Percentiles rank a stretch among this genome's conserved stretches.
These are phyloP conservation scores for Crax fasciolata DNA, from an alignment of 2,797 vertebrate species.

Conservation along the genomic window DNA sequence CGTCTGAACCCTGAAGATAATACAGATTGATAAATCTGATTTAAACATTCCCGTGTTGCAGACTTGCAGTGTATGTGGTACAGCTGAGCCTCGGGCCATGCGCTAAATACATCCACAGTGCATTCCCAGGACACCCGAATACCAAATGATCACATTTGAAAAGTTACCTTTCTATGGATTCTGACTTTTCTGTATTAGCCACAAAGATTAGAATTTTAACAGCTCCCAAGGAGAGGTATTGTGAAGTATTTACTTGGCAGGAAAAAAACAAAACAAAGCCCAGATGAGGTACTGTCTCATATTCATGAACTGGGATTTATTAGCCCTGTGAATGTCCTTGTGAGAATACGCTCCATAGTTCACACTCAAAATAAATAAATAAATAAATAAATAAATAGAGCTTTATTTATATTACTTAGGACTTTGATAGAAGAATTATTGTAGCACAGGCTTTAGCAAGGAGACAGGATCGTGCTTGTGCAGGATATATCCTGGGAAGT, in stretches of 20 bases:
- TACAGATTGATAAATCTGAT: slow-evolving; percentile 78
- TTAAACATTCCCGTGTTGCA: slow-evolving; percentile 72
- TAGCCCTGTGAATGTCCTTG: slow-evolving; percentile 52
- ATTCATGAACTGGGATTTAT: slow-evolving; percentile 79
- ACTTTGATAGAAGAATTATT: slow-evolving; percentile 44
- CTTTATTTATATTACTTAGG: neutral
- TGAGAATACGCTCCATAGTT: slow-evolving; percentile 67
- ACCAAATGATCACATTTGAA: slow-evolving; percentile 75
- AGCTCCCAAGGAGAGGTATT: slow-evolving; percentile 72
- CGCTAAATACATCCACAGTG: slow-evolving; percentile 70
- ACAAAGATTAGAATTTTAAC: slow-evolving; percentile 77
- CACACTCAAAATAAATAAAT: slow-evolving; percentile 24
- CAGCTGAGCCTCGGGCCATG: slow-evolving; percentile 71
- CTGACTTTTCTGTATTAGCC: slow-evolving; percentile 74
- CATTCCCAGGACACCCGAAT: slow-evolving; percentile 67
- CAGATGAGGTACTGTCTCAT: slow-evolving; percentile 75
- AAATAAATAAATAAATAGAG: too few relatives aligned
- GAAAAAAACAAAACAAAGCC: slow-evolving; percentile 75
- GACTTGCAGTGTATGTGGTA: slow-evolving; percentile 69
- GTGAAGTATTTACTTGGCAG: slow-evolving; percentile 72
- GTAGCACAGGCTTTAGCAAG: slow-evolving; percentile 11
- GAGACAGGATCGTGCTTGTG: slow-evolving; percentile 16
- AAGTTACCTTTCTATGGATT: slow-evolving; percentile 75
- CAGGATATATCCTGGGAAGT: slow-evolving; percentile 28
- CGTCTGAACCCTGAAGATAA: slow-evolving; percentile 78